Base-by-base conservation (phyloP, 2,113 vertebrate genomes). In the Peromyscus maniculatus region DNA sequence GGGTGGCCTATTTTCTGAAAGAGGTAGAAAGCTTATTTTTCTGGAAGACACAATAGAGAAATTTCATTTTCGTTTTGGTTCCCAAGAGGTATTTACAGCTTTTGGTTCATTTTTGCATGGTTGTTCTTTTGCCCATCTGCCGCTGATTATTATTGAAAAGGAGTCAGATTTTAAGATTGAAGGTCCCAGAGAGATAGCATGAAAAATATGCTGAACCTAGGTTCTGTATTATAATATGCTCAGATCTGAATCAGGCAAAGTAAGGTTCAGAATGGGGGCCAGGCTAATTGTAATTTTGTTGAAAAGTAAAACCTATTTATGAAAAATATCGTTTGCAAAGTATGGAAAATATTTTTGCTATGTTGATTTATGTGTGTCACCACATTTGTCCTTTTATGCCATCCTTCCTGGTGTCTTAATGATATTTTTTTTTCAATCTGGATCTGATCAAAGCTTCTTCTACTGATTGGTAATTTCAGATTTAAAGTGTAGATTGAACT, bases 401-500 rank as follows among this genome's bases (percentile, higher is more conserved):
- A 7, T 89, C 79, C 69, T 95, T 69, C 64, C 91, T 79, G 33
- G 91, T 91, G 16, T 8, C 7, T 82, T 95, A 92, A 93, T 72
- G 52, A 43, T 83, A 17, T 66, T 62, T 39, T 67, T 62, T 39
- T 67, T 3, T 36, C 16, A 91, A 74, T 83, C 31, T 93, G 57
- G 36, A 77, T 75, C 64, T 59, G 39, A 90, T 93, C 24, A 94
- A 49, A 24, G 91, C 96, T 96, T 89, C 36, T 82, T 95, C 46
- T 95, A 26, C 46, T 91, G 31, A 87, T 67, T 89, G 59, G 19
- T 8, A 92, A 96, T 84, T 94, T 96, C 69, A 71, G 39, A 66
- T 96, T 94, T 97, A 89, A 92, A 77, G 57, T 94, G 74, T 59
- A 94, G 83, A 1, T 71, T 87, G 43, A 95, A 28, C 52, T 93